Conservation (phyloP, 2,113 vertebrate genomes). For the Sakesphorus luctuosus region DNA sequence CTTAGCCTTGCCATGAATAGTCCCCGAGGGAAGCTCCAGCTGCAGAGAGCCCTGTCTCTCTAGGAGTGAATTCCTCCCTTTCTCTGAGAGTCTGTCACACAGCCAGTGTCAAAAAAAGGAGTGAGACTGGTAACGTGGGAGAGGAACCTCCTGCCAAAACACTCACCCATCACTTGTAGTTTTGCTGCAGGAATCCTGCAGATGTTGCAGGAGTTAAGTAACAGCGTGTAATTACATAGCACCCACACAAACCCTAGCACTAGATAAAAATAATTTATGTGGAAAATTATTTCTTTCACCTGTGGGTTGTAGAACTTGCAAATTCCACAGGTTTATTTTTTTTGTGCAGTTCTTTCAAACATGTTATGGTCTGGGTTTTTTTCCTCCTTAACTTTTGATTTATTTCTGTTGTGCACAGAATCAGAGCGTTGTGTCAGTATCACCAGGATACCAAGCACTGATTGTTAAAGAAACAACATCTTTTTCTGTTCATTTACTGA, state of each 20-base stretch:
- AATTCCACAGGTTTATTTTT: not conserved
- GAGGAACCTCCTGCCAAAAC: constrained; percentile 1
- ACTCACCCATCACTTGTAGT: not conserved
- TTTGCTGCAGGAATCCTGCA: constrained; percentile 12
- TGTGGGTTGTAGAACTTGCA: not conserved
- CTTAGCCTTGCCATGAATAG: not conserved
- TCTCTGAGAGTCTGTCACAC: not conserved
- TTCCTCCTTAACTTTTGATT: not conserved
- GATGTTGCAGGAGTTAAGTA: not conserved
- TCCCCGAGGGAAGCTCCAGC: not conserved
- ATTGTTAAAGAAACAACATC: not conserved
- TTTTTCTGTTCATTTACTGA: not conserved
- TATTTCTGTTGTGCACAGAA: not conserved
- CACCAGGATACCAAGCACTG: not conserved
- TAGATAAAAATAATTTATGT: not conserved
- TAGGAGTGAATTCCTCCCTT: not conserved
- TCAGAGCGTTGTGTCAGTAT: not conserved
- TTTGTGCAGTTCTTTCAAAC: not conserved
- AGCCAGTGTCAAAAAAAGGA: not conserved
- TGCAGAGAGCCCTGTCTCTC: not conserved
- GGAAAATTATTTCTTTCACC: not conserved
- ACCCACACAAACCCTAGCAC: not conserved
- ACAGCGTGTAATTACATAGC: not conserved
- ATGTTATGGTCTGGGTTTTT: not conserved
- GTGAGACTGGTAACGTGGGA: not conserved